Conservation (phyloP, 2,888 invertebrate species). For the Rhagonycha fulva region DNA sequence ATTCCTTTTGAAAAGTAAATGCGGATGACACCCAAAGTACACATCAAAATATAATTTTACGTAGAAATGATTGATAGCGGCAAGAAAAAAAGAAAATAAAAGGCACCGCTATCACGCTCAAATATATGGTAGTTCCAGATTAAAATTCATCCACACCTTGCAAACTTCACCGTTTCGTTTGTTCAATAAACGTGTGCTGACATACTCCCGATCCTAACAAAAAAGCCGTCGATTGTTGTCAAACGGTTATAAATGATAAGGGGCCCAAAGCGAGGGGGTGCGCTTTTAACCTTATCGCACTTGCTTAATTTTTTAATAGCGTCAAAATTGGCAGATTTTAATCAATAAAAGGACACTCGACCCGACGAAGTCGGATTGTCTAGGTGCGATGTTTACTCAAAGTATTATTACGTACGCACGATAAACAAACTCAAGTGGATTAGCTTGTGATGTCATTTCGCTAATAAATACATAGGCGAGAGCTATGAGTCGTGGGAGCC, state of each 20-base stretch:
- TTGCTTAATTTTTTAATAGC: background rate
- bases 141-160: slow-evolving; percentile 25
- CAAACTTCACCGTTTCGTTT: slow-evolving; percentile 19
- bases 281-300: background rate
- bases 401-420: background rate
- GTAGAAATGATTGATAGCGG: slow-evolving; percentile 25
- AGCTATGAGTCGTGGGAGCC: background rate
- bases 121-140: slow-evolving; percentile 25
- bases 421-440: background rate
- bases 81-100: slow-evolving; percentile 52
- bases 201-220: background rate
- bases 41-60: slow-evolving; percentile 16
- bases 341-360: background rate
- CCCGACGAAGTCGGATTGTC: background rate
- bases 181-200: slow-evolving; percentile 22
- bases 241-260: slow-evolving; percentile 1
- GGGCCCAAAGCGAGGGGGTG: background rate
- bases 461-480: background rate
- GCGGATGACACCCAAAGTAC: slow-evolving; percentile 10
- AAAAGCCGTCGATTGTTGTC: background rate
- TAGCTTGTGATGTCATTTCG: background rate
- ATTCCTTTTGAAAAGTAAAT: slow-evolving; percentile 11
- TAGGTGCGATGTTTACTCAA: background rate
- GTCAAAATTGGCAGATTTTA: background rate
- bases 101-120: slow-evolving; percentile 50